Evolutionary conservation across 2,888 invertebrate species (phyloP), one percentile per base, ranked within the genome.

Genomic region (Sepioteuthis lessoniana): DNA sequence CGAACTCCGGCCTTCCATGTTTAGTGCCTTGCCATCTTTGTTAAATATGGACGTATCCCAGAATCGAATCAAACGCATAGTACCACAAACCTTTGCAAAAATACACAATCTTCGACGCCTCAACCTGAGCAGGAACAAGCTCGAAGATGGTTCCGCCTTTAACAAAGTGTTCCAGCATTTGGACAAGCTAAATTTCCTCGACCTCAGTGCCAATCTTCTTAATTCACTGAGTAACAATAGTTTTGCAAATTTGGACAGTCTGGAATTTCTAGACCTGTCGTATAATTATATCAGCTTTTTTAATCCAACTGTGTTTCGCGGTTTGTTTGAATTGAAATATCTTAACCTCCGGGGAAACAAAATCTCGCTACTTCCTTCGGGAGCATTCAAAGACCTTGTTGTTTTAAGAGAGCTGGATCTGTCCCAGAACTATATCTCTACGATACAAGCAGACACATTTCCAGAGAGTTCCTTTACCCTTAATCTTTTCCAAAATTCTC

Each of bases 151-250:
- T 47, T 31, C 42, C 25, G 35, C 42, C 92, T 92, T 92, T 16
- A 92, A 92, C 42, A n/a, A 47, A n/a, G 42, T 42, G 19, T 92
- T 92, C 47, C 92, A 92, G 42, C 92, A 46, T 46, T n/a, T 92
- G 42, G 92, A 42, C 46, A n/a, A 42, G n/a, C 42, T 92, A 25
- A 92, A 42, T 7, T 38, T n/a, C 19, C 47, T 92, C n/a, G 92
- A 92, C 42, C 92, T 92, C 92, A 92, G 92, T 13, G 42, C 47
- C 31, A 92, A 92, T 42, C 46, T 92, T 7, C 42, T 92, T 2
- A 92, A 42, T 19, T 92, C 92, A 10, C 46, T 92, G 42, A 47
- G 92, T 47, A 92, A 92, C 46, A 31, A 47, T n/a, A 92, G 92
- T n/a, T 92, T 92, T 42, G 92, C 31, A 25, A 42, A 47, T 13